Conservation (phyloP, 2,113 vertebrate species). For the Perca flavescens region DNA sequence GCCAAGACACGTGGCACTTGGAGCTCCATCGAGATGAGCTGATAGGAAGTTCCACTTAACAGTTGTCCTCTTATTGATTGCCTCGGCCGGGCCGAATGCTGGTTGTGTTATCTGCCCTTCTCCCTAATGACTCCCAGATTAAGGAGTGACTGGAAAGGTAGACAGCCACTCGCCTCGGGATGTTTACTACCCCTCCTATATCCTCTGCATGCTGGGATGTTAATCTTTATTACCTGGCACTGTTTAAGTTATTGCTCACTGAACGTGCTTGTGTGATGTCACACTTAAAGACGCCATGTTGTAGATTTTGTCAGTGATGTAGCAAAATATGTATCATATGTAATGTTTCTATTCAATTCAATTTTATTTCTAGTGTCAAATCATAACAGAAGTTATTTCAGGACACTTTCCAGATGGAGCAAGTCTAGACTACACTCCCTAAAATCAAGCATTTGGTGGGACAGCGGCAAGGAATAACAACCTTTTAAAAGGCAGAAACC, state of each 20-base stretch:
- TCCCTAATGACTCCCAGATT: conserved; percentile 57
- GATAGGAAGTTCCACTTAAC: conserved; percentile 65
- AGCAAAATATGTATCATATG: not conserved
- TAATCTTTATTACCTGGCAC: conserved; percentile 65
- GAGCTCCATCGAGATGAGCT: conserved; percentile 67
- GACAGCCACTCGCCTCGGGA: not conserved
- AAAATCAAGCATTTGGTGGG: too few species aligned
- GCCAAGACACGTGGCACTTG: conserved; percentile 65
- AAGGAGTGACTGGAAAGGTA: conserved; percentile 36
- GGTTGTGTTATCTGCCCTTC: conserved; percentile 40
- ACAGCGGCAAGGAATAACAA: too few species aligned
- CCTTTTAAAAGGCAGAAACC: too few species aligned
- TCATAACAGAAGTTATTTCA: too few species aligned
- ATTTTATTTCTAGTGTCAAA: too few species aligned
- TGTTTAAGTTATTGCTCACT: conserved; percentile 44
- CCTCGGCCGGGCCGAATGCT: conserved; percentile 15
- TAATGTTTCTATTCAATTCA: not conserved
- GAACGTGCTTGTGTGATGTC: conserved; percentile 49
- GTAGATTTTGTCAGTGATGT: conserved; percentile 22
- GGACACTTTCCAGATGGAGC: too few species aligned
- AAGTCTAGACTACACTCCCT: too few species aligned
- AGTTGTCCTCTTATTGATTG: conserved; percentile 54
- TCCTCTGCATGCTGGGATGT: conserved; percentile 37
- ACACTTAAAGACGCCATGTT: conserved; percentile 21
- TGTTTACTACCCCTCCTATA: conserved; percentile 48